Evolutionary conservation across 2,113 vertebrate genomes (phyloP), one percentile per base, ranked within the genome.

Genomic region (Zingel zingel): DNA sequence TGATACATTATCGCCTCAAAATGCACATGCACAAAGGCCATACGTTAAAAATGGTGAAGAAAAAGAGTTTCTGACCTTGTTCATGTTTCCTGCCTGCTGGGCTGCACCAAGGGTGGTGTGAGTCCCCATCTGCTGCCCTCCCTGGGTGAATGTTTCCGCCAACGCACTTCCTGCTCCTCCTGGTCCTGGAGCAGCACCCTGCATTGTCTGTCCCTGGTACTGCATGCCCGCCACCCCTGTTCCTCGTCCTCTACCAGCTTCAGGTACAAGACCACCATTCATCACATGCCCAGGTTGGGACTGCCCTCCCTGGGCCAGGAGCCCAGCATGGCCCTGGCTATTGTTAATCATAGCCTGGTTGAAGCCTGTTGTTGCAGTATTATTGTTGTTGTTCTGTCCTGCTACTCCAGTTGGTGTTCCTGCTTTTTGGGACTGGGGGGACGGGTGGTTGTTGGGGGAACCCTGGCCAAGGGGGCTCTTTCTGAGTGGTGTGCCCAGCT

Each of bases 131-230:
- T 97, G 97, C 67, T 97, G 96, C 25, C 97, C 96, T 79, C 97
- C 97, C 87, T 99, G 98, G 8, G 96, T 96, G 83, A 99, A 96
- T 3, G 98, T 98, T 91, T 99, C 98, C 19, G 98, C 97, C 91
- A 99, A 91, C 25, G 97, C 97, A 74, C 97, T 99, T 86, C 96
- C 94, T 14, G 96, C 93, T 87, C 85, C 94, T 76, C 89, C 93
- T 6, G 80, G 25, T 76, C 89, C 93, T 18, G 91, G 91, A 86
- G 90, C 78, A 30, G 81, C 76, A 57, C 86, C 96, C 86, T 73
- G 96, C 94, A 94, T 96, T 88, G 88, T 95, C 95, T 91, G 95
- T 58, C 95, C 92, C 88, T 97, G 96, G 94, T 97, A 99, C 68
- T 97, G 97, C 93, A 98, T 95, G 64, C 95, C 96, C 25, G 96